phyloP scores from a whole-genome alignment of 2,113 vertebrate genomes.

The Platycercus adscitus region DNA sequence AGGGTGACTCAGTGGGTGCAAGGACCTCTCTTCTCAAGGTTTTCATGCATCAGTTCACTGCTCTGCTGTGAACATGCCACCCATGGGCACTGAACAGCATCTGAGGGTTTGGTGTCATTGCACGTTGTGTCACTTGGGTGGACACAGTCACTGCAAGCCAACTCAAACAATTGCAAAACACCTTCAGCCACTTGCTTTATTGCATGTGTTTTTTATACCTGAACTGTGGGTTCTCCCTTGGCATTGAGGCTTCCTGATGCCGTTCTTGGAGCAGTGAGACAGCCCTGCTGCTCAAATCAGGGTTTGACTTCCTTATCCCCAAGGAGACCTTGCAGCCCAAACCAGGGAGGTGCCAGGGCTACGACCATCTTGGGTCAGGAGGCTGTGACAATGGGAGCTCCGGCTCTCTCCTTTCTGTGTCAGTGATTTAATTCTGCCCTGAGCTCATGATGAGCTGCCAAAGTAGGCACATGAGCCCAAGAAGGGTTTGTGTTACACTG shows the following conservation, averaged over 20 bases:
- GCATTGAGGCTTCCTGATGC: fast-evolving
- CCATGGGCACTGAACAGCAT: fast-evolving
- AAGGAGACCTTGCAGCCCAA: neutral
- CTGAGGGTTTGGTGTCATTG: neutral
- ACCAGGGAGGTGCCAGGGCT: neutral
- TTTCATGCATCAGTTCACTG: neutral
- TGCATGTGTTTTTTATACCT: neutral
- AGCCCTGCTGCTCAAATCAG: neutral
- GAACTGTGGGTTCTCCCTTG: fast-evolving
- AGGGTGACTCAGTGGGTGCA: neutral
- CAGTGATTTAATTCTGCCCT: neutral
- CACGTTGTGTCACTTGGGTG: neutral
- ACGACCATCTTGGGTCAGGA: fast-evolving
- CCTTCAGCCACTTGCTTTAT: neutral
- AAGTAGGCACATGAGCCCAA: fast-evolving
- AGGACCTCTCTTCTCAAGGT: neutral
- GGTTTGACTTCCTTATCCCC: neutral
- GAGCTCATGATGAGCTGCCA: neutral
- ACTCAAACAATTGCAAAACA: neutral
- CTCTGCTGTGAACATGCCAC: neutral
- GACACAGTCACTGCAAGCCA: neutral
- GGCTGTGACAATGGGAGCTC: neutral
- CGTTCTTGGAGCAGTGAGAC: neutral
- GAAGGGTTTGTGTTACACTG: neutral
- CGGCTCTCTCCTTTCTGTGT: neutral